Conservation (phyloP, 1,140 invertebrate genomes). For the Lepidurus couesii region DNA sequence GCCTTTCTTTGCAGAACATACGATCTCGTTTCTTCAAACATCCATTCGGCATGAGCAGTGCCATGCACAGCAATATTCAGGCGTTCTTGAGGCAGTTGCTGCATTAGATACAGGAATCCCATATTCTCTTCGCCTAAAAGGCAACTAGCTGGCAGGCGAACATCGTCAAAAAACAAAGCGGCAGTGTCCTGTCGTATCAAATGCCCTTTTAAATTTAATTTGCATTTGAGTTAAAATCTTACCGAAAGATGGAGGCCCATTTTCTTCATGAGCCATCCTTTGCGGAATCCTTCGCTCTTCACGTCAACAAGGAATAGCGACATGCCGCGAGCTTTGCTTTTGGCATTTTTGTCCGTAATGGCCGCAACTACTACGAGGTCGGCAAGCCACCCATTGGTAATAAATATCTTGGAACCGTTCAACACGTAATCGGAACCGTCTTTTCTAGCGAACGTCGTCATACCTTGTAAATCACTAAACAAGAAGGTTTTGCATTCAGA, state of each 20-base stretch:
- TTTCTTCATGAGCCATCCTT: constrained; percentile 49
- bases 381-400: constrained; percentile 49
- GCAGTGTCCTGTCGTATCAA: constrained; percentile 46
- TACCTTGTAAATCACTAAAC: constrained; percentile 48
- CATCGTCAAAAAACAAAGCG: constrained; percentile 51
- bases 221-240: constrained; percentile 10
- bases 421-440: constrained; percentile 50
- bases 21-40: constrained; percentile 49
- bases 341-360: constrained; percentile 47
- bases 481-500: constrained; percentile 15
- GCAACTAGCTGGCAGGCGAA: constrained; percentile 46
- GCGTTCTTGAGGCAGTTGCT: constrained; percentile 50
- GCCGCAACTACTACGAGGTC: constrained; percentile 50
- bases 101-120: constrained; percentile 51
- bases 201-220: constrained; percentile 24
- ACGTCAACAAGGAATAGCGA: constrained; percentile 50
- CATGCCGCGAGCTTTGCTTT: constrained; percentile 48
- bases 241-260: constrained; percentile 49
- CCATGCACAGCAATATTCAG: constrained; percentile 46
- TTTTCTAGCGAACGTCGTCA: constrained; percentile 47
- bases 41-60: constrained; percentile 46
- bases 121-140: constrained; percentile 48
- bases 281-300: constrained; percentile 48
- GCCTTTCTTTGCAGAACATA: constrained; percentile 49
- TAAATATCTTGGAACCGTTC: constrained; percentile 50